These are phyloP conservation scores for mouse (Mus musculus) DNA, from an alignment of 2,113 vertebrate species.

Conservation along the genomic window DNA sequence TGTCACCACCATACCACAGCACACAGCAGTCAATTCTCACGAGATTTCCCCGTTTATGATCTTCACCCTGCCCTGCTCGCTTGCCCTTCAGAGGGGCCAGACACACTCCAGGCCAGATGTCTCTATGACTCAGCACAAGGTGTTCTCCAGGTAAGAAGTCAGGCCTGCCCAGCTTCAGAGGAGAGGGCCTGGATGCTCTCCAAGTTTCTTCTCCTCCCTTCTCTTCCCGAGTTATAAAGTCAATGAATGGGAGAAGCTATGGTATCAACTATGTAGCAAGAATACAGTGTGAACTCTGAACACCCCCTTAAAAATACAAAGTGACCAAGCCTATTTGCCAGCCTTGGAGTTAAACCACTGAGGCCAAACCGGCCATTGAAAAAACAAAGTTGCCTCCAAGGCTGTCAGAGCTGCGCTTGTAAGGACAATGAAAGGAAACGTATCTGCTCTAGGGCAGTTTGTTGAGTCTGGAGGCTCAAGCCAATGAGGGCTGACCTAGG, in stretches of 20 bases:
- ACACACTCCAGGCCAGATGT: not conserved
- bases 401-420: not conserved
- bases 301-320: not conserved
- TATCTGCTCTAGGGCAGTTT: not conserved
- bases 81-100: accelerated
- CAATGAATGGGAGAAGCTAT: not conserved
- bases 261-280: not conserved
- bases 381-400: not conserved
- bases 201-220: not conserved
- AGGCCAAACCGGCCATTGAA: not conserved
- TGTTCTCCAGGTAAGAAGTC: too few relatives aligned
- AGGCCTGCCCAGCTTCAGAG: not conserved
- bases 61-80: not conserved
- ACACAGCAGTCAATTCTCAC: not conserved
- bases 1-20: too few relatives aligned
- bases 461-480: not conserved
- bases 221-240: not conserved
- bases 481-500: not conserved
- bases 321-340: not conserved
- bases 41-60: not conserved
- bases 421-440: not conserved
- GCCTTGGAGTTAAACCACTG: not conserved
- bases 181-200: not conserved
- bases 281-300: not conserved
- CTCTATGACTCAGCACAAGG: not conserved